Base-by-base conservation (phyloP, 1,140 invertebrate genomes). In the Helicoverpa zea region DNA sequence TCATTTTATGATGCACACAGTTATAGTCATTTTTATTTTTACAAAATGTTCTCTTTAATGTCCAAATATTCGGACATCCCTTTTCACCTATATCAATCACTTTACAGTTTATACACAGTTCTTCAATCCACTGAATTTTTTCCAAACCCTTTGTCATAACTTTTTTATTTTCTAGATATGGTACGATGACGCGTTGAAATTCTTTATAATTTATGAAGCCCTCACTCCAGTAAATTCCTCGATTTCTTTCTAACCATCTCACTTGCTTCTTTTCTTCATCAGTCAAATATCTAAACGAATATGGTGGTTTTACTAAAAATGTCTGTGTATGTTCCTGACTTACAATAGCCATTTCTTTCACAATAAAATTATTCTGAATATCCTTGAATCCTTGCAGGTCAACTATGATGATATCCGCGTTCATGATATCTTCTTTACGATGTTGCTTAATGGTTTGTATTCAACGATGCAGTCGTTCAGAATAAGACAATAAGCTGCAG, bases 271-370 rank as follows among this genome's bases (percentile, higher is more conserved):
- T 54, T 54, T 54, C 52, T n/a, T 54, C 14, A n/a, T n/a, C n/a
- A n/a, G 52, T 54, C n/a, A 54, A 54, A n/a, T 54, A 54, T 54
- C 52, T 54, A n/a, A 54, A 54, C 52, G n/a, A 54, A n/a, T 54
- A n/a, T 54, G 52, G 52, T n/a, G 52, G 52, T n/a, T 54, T 54
- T 4, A 54, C 52, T n/a, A 54, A 54, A n/a, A 54, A 54, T 4
- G 52, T 52, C 10, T 54, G 52, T 13, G 52, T 54, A n/a, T 54
- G n/a, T n/a, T 54, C 52, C 13, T n/a, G 52, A 0, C 13, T 54
- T 2, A 10, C 51, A 14, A 52, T 14, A 54, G 52, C 52, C n/a
- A 54, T n/a, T 54, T 54, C 52, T 54, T 54, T 11, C n/a, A 54
- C 52, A 14, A 54, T 54, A 54, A 54, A 54, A 54, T 14, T 14